phyloP scores from a whole-genome alignment of 1,140 invertebrate genomes.

The Eueides isabella region DNA sequence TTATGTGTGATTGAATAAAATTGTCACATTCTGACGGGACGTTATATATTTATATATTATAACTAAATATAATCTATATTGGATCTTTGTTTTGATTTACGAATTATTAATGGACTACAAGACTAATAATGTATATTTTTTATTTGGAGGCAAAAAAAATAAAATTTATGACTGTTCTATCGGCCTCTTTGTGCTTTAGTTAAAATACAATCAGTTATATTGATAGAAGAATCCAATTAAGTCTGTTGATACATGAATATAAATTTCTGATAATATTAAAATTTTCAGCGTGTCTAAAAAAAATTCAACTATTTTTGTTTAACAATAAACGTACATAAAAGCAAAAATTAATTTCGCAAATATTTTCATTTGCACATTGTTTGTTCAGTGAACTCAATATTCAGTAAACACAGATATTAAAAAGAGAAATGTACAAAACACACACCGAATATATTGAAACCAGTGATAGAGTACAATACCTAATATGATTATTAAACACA shows the following conservation, averaged over 20 bases:
- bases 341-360: not conserved
- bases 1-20: not conserved
- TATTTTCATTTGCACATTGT: not conserved
- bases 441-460: not conserved
- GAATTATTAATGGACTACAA: constrained; percentile 5
- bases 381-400: not conserved
- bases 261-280: not conserved
- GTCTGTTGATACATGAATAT: not conserved
- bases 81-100: constrained; percentile 11
- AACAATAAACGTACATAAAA: not conserved
- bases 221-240: not conserved
- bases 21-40: not conserved
- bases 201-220: not conserved
- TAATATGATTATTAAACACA: constrained; percentile 47
- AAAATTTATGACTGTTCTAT: not conserved
- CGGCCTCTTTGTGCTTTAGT: not conserved
- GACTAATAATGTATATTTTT: constrained; percentile 8
- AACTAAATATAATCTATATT: not conserved
- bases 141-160: not conserved
- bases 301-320: not conserved
- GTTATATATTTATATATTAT: not conserved
- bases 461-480: constrained; percentile 20
- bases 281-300: not conserved
- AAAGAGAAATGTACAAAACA: not conserved
- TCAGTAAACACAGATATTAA: constrained; percentile 7